Evolutionary conservation across 2,797 vertebrate species (phyloP).

Genomic region (Bothrops alternatus): DNA sequence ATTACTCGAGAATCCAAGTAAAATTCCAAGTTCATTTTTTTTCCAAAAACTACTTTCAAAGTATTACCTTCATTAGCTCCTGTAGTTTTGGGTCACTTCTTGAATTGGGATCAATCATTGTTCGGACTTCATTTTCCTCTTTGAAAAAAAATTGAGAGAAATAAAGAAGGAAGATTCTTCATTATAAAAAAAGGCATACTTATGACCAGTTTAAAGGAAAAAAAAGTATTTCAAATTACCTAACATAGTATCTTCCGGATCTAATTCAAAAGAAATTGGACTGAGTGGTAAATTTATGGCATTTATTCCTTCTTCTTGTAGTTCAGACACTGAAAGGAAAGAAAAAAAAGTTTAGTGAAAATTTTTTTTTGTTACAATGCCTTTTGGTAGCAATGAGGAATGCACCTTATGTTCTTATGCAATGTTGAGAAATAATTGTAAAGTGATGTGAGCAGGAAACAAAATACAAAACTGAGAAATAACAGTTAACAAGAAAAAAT

Average conservation of each 20-base stretch:
- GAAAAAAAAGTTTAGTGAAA: slow-evolving; percentile 51
- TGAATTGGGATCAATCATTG: slow-evolving; percentile 96
- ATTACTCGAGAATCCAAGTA: background rate
- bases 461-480: background rate
- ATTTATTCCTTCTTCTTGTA: slow-evolving; percentile 98
- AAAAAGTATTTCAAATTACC: slow-evolving; percentile 75
- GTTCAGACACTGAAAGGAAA: slow-evolving; percentile 84
- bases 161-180: background rate
- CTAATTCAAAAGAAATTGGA: slow-evolving; percentile 93
- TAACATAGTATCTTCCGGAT: slow-evolving; percentile 97
- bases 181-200: slow-evolving; percentile 45
- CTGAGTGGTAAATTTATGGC: slow-evolving; percentile 98
- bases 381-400: slow-evolving; percentile 42
- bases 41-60: too few species aligned
- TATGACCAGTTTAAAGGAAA: slow-evolving; percentile 39
- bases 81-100: slow-evolving; percentile 91
- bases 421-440: background rate
- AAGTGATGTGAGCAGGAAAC: background rate
- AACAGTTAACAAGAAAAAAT: background rate
- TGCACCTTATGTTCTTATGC: slow-evolving; percentile 12
- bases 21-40: too few species aligned
- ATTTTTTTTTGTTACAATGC: slow-evolving; percentile 45
- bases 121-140: slow-evolving; percentile 99
- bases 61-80: slow-evolving; percentile 90
- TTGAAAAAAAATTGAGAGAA: slow-evolving; percentile 44